Percentiles rank a stretch among this genome's conserved stretches.
These are phyloP conservation scores for Brachionus paranguensis DNA, from an alignment of 1,140 invertebrate genomes.

Conservation along the genomic window DNA sequence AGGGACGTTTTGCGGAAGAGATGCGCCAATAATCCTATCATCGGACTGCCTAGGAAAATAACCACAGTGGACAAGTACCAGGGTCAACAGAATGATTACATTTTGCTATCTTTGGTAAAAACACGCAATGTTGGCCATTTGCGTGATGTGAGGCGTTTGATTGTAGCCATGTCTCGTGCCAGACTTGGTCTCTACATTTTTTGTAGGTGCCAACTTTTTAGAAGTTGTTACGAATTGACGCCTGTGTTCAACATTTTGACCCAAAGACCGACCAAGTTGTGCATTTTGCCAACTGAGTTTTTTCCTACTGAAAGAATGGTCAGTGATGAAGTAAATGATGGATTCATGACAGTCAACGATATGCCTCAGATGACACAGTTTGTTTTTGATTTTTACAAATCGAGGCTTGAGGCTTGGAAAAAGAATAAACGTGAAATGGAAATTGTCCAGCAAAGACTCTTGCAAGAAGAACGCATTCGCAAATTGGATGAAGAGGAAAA, in stretches of 20 bases:
- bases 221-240: constrained; percentile 88
- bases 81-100: constrained; percentile 98
- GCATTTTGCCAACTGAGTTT: constrained; percentile 1
- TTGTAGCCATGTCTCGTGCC: constrained; percentile 95
- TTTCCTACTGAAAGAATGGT: not conserved
- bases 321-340: not conserved
- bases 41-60: constrained; percentile 88
- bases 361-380: constrained; percentile 37
- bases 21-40: constrained; percentile 91
- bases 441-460: not conserved
- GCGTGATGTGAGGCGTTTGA: constrained; percentile 84
- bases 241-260: constrained; percentile 24
- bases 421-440: not conserved
- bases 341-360: not conserved
- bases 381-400: constrained; percentile 40
- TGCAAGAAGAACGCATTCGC: not conserved
- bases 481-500: constrained; percentile 30
- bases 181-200: constrained; percentile 95
- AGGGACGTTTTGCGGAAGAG: constrained; percentile 87
- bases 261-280: constrained; percentile 9
- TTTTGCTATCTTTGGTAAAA: constrained; percentile 86
- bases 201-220: constrained; percentile 80
- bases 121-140: constrained; percentile 93
- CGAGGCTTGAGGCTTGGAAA: not conserved
- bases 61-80: constrained; percentile 97